Evolutionary conservation across 2,888 invertebrate genomes (phyloP).

Genomic region (Drosophila macrothrix): DNA sequence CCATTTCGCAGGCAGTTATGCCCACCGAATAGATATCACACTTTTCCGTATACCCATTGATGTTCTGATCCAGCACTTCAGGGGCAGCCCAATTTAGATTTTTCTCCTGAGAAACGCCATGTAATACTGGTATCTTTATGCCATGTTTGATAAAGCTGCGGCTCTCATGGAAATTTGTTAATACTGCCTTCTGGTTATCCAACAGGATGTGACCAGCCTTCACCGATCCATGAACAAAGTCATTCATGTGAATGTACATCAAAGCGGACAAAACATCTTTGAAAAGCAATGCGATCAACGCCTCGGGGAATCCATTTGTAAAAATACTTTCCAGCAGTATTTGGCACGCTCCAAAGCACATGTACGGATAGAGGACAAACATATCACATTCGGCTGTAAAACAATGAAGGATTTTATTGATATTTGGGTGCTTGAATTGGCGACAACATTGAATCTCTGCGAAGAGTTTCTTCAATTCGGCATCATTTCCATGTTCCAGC

Average conservation of each 20-base stretch:
- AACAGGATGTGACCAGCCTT: slow-evolving; percentile 94
- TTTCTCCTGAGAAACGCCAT: slow-evolving; percentile 89
- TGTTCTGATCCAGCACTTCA: slow-evolving; percentile 94
- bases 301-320: slow-evolving; percentile 90
- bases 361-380: slow-evolving; percentile 92
- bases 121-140: slow-evolving; percentile 88
- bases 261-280: slow-evolving; percentile 91
- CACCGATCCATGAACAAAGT: slow-evolving; percentile 94
- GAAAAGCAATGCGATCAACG: slow-evolving; percentile 91
- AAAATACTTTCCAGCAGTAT: slow-evolving; percentile 92
- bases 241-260: slow-evolving; percentile 93
- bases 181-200: slow-evolving; percentile 88
- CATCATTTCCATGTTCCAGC: slow-evolving; percentile 88
- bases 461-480: slow-evolving; percentile 87
- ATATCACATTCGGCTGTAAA: slow-evolving; percentile 92
- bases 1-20: slow-evolving; percentile 90
- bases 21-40: slow-evolving; percentile 97
- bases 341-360: slow-evolving; percentile 93
- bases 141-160: slow-evolving; percentile 91
- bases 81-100: slow-evolving; percentile 96
- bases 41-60: slow-evolving; percentile 94
- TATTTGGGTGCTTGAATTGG: slow-evolving; percentile 92
- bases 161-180: slow-evolving; percentile 93
- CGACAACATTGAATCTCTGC: slow-evolving; percentile 92
- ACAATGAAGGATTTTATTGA: slow-evolving; percentile 90